Evolutionary conservation across 2,797 vertebrate species (phyloP).

Genomic region (Poecilia picta): DNA sequence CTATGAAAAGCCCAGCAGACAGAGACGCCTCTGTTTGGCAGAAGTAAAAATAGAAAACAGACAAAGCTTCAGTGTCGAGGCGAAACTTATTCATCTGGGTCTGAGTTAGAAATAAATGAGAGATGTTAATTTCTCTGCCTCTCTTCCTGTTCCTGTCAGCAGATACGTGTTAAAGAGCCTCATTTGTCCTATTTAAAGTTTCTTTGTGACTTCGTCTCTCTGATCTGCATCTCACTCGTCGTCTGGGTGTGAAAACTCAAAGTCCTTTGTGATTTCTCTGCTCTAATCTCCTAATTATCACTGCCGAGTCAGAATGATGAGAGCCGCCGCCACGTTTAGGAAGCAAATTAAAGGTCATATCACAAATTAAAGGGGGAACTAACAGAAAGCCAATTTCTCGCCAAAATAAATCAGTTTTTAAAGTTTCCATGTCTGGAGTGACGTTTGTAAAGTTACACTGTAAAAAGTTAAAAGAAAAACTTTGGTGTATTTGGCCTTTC

Average conservation of each 20-base stretch:
- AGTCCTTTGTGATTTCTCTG: slow-evolving; percentile 15
- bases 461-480: too few species aligned
- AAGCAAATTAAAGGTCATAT: background rate
- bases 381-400: background rate
- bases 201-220: slow-evolving; percentile 37
- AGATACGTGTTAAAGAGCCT: slow-evolving; percentile 57
- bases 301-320: background rate
- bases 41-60: background rate
- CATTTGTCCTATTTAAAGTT: slow-evolving; percentile 66
- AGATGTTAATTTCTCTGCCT: slow-evolving; percentile 8
- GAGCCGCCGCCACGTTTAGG: too few species aligned
- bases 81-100: background rate
- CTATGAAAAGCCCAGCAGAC: background rate
- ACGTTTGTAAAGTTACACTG: background rate
- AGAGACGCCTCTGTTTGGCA: background rate
- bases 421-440: slow-evolving; percentile 4
- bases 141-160: slow-evolving; percentile 63
- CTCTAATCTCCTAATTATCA: background rate
- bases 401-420: slow-evolving; percentile 11
- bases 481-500: too few species aligned
- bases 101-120: background rate
- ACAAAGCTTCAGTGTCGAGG: background rate
- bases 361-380: background rate
- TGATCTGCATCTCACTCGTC: slow-evolving; percentile 23
- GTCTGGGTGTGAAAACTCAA: slow-evolving; percentile 21